Evolutionary conservation across 2,888 invertebrate species (phyloP).

Genomic region (Barypeithes pellucidus): DNA sequence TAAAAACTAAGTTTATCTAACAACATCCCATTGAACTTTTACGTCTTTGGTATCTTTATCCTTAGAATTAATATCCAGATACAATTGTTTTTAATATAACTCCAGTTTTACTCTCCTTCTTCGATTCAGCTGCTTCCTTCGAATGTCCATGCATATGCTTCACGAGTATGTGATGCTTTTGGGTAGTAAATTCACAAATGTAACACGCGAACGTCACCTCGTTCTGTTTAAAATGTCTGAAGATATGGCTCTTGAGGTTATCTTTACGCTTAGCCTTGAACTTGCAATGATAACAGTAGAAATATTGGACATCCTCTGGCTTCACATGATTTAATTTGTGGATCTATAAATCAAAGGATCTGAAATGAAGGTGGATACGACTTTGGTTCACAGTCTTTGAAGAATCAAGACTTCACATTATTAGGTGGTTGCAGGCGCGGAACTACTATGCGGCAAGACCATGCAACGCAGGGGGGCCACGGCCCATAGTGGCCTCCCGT

Average conservation of each 20-base stretch:
- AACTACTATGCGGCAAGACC: too few relatives aligned
- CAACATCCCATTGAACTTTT: too few relatives aligned
- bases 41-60: too few relatives aligned
- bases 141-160: not conserved
- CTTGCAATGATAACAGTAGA: conserved; percentile 27
- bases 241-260: conserved; percentile 23
- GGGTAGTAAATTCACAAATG: conserved; percentile 24
- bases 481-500: too few relatives aligned
- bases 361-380: too few relatives aligned
- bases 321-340: conserved; percentile 29
- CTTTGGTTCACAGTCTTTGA: too few relatives aligned
- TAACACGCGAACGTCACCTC: not conserved
- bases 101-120: not conserved
- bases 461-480: too few relatives aligned
- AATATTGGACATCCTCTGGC: conserved; percentile 19
- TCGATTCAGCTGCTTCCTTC: not conserved
- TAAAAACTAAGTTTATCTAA: too few relatives aligned
- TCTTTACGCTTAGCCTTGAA: conserved; percentile 30
- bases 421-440: too few relatives aligned
- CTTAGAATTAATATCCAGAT: too few relatives aligned
- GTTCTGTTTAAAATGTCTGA: conserved; percentile 19
- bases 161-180: not conserved
- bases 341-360: conserved; percentile 10
- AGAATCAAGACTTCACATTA: too few relatives aligned
- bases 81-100: not conserved